phyloP scores from a whole-genome alignment of 2,113 vertebrate genomes.

The Ptilonorhynchus violaceus region DNA sequence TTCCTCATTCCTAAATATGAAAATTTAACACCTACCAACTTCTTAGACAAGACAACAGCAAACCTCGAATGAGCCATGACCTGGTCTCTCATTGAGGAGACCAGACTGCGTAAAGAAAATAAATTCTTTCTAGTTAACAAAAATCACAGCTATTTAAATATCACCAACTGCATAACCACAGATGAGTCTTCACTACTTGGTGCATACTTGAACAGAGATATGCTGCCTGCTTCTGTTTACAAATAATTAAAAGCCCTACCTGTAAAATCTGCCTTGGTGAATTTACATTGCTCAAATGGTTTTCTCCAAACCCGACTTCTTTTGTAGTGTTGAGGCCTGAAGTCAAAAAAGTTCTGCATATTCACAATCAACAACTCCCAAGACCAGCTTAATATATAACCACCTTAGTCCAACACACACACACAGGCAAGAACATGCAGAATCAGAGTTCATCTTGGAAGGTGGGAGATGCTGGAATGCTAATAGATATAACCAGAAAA shows the following conservation, averaged over 20 bases:
- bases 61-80: neutral
- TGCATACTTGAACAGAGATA: neutral
- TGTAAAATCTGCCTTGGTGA: neutral
- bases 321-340: slow-evolving; percentile 5
- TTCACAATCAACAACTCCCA: slow-evolving; percentile 19
- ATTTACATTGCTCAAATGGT: neutral
- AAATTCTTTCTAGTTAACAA: neutral
- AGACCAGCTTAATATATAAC: neutral
- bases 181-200: neutral
- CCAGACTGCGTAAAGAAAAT: neutral
- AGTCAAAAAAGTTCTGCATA: neutral
- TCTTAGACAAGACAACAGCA: neutral
- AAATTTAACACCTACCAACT: neutral
- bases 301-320: slow-evolving; percentile 15
- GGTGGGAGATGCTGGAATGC: slow-evolving; percentile 18
- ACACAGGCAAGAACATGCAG: slow-evolving; percentile 39
- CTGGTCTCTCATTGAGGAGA: neutral
- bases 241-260: slow-evolving; percentile 44
- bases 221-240: neutral
- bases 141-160: neutral
- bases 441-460: neutral
- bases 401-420: neutral
- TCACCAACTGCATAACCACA: neutral
- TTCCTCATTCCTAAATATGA: neutral
- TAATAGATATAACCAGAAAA: neutral